Evolutionary conservation across 2,888 invertebrate genomes (phyloP).

Genomic region (Tetragonula carbonaria): DNA sequence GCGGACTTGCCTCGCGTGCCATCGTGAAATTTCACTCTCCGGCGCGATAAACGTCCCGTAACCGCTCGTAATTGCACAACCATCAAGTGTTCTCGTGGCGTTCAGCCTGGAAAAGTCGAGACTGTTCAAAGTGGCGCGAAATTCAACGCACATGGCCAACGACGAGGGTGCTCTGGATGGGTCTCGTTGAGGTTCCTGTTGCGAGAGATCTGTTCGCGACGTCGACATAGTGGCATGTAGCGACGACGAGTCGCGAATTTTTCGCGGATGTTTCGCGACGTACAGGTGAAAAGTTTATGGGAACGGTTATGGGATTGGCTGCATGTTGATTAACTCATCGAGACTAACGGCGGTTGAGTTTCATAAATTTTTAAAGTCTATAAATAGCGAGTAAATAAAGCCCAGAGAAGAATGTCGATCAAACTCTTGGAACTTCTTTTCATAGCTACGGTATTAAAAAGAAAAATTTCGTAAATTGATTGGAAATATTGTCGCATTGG

Average conservation of each 20-base stretch:
- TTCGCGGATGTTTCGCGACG: not conserved
- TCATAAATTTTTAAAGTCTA: too few relatives aligned
- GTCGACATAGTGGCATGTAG: not conserved
- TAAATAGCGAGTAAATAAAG: too few relatives aligned
- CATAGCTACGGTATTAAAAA: too few relatives aligned
- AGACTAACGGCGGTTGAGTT: too few relatives aligned
- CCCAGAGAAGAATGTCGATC: too few relatives aligned
- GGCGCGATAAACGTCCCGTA: constrained; percentile 72
- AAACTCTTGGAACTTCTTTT: too few relatives aligned
- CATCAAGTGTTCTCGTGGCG: constrained; percentile 52
- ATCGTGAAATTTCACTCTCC: constrained; percentile 54
- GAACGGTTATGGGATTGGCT: too few relatives aligned
- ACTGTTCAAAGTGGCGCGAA: constrained; percentile 54
- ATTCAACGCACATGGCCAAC: constrained; percentile 52
- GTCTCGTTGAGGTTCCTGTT: not conserved
- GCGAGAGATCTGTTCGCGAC: not conserved
- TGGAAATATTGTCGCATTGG: too few relatives aligned
- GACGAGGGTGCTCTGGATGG: constrained; percentile 2
- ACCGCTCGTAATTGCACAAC: constrained; percentile 72
- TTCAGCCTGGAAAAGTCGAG: constrained; percentile 49
- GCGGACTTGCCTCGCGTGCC: not conserved
- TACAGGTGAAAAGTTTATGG: too few relatives aligned
- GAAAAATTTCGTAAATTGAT: too few relatives aligned
- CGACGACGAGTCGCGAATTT: not conserved
- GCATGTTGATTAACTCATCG: too few relatives aligned